phyloP scores from a whole-genome alignment of 2,888 invertebrate genomes.

The Drosophila ustulata region DNA sequence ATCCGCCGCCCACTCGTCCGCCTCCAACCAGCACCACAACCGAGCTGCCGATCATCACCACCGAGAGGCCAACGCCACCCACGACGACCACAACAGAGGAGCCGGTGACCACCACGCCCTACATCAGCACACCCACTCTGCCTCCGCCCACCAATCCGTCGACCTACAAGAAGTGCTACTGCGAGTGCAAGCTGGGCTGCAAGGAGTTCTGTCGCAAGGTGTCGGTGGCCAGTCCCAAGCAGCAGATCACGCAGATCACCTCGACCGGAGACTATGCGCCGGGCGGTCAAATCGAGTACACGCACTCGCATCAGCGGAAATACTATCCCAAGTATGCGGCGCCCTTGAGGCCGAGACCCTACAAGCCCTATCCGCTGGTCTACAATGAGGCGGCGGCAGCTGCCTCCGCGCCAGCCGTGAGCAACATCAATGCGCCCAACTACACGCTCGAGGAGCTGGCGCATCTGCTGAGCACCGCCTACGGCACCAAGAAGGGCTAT shows the following conservation, averaged over 20 bases:
- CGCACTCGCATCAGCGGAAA: conserved; percentile 71
- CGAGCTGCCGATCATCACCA: conserved; percentile 7
- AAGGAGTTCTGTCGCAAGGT: conserved; percentile 82
- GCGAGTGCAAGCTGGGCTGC: conserved; percentile 79
- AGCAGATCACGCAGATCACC: conserved; percentile 73
- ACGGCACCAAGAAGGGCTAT: conserved; percentile 56
- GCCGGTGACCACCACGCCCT: conserved; percentile 9
- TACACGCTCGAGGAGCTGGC: conserved; percentile 71
- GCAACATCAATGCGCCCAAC: conserved; percentile 64
- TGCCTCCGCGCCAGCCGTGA: conserved; percentile 38
- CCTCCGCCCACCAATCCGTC: conserved; percentile 21
- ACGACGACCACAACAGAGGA: conserved; percentile 20
- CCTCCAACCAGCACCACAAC: conserved; percentile 21
- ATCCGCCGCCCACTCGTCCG: neutral
- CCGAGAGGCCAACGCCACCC: conserved; percentile 21
- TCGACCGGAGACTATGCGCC: conserved; percentile 61
- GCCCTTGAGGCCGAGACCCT: conserved; percentile 21
- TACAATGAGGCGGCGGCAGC: conserved; percentile 39
- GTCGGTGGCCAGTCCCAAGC: conserved; percentile 49
- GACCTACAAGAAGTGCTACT: conserved; percentile 77
- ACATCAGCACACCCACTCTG: conserved; percentile 1
- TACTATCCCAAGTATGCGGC: conserved; percentile 58
- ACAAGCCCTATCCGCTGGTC: conserved; percentile 59
- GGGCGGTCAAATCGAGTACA: conserved; percentile 70
- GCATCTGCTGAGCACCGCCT: conserved; percentile 62